phyloP scores from a whole-genome alignment of 2,888 invertebrate species.

The Cataglyphis cursor region DNA sequence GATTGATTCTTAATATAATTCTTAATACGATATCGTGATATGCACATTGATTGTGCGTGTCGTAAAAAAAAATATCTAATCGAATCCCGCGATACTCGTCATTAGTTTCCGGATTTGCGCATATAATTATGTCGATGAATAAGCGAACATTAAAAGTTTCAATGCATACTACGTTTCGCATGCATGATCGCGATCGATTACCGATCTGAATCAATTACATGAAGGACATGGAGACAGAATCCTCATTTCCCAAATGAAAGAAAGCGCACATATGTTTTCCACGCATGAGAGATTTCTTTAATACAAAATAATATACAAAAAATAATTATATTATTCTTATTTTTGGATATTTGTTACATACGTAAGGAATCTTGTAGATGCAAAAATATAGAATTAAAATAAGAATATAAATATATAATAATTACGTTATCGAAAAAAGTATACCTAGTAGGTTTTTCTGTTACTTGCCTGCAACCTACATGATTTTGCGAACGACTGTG shows the following conservation, averaged over 20 bases:
- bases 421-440: not conserved
- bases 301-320: not conserved
- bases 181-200: constrained; percentile 29
- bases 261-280: not conserved
- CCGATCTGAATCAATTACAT: constrained; percentile 35
- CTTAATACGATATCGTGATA: not conserved
- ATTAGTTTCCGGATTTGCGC: not conserved
- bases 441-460: not conserved
- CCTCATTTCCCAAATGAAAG: not conserved
- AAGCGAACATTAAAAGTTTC: constrained; percentile 33
- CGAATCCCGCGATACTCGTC: not conserved
- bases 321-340: not conserved
- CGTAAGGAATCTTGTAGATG: not conserved
- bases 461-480: not conserved
- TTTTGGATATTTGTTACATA: not conserved
- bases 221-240: not conserved
- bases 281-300: too few species aligned
- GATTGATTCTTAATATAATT: constrained; percentile 7
- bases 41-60: not conserved
- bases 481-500: not conserved
- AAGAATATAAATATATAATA: not conserved
- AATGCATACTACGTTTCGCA: not conserved
- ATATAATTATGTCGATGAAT: constrained; percentile 4
- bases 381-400: constrained; percentile 1
- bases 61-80: not conserved